Evolutionary conservation across 2,797 vertebrate genomes (phyloP), one percentile per base, ranked within the genome.

Genomic region (Xiphorhynchus erythropygius): DNA sequence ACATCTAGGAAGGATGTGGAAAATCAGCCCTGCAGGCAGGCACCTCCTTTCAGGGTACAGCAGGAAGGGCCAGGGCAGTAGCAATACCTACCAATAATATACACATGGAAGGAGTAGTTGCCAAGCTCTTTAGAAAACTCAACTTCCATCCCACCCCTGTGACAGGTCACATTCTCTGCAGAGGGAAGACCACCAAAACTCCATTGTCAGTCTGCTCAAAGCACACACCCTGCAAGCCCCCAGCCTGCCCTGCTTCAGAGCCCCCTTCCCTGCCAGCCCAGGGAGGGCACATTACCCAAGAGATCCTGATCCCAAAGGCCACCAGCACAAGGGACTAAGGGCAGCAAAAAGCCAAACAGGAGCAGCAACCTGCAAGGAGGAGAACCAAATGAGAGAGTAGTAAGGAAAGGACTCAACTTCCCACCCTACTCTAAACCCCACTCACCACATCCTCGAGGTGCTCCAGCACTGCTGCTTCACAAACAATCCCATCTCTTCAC

Each of bases 1-100:
- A 5, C 25, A 96, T 95, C 98, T 98, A 57, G 18, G 75, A 73
- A 91, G 57, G 41, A 80, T 1, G 2, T 2, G 2, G 5, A 55
- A 18, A 7, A 2, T 94, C 0, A 95, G 67, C 35, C 6, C 77
- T 37, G 4, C 33, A 87, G 53, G 13, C 35, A 91, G 41, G 27
- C 18, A 67, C 2, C n/a, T 6, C 2, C 35, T 62, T 35, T 13
- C 44, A 84, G 33, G 21, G 2, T 5, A 1, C 17, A 71, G 47
- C 12, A 27, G 44, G 15, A 13, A 21, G 41, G 37, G 60, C 30
- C 63, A 81, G 37, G 57, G 46, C 50, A 64, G 50, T 19, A 41
- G 24, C 21, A 42, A 11, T 56, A 96, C 98, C 0, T 97, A 98
- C 98, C 98, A 22, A 97, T 90, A 75, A 97, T 70, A n/a, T 4